Base-by-base conservation (phyloP, 2,888 invertebrate species). In the Norana najaformis region DNA sequence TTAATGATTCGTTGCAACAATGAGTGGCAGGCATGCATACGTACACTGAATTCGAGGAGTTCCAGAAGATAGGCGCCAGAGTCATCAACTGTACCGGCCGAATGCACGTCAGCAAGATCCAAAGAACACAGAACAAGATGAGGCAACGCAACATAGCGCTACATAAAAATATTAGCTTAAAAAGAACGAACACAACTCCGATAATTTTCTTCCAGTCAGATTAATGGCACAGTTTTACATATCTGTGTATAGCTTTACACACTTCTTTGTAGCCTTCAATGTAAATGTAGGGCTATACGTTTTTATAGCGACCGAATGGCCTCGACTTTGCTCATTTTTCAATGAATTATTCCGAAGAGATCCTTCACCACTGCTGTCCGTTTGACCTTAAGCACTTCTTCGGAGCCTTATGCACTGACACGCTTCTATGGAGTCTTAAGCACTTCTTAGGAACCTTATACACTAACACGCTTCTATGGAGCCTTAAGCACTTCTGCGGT, bases 121-220 rank as follows among this genome's bases (percentile, higher is more conserved):
- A 69, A 69, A 69, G 69, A 69, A 69, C 69, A 69, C 69, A 69
- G 69, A 69, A 69, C 69, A 69, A 69, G 30, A n/a, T n/a, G 69
- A 69, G 69, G 8, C 69, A 69, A 69, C 69, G 3, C 30, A 69
- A 69, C 69, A 69, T 69, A 69, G 69, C 69, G 69, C 69, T n/a
- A 13, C 69, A 69, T 11, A 30, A 69, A 69, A 1, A 23, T 8
- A n/a, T 69, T n/a, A n/a, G 13, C 69, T 8, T n/a, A n/a, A 11
- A n/a, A 8, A 30, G 69, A n/a, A 69, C 11, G 69, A 30, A n/a
- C 69, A 69, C 69, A n/a, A 69, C 69, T 6, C 3, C 30, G 30
- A 11, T n/a, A n/a, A n/a, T 16, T n/a, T 69, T 30, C 30, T n/a
- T n/a, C 53, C 30, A 53, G 3, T 53, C 53, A 53, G 30, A 30